Conservation (phyloP, 2,888 invertebrate genomes). For the Neelides folsomi region DNA sequence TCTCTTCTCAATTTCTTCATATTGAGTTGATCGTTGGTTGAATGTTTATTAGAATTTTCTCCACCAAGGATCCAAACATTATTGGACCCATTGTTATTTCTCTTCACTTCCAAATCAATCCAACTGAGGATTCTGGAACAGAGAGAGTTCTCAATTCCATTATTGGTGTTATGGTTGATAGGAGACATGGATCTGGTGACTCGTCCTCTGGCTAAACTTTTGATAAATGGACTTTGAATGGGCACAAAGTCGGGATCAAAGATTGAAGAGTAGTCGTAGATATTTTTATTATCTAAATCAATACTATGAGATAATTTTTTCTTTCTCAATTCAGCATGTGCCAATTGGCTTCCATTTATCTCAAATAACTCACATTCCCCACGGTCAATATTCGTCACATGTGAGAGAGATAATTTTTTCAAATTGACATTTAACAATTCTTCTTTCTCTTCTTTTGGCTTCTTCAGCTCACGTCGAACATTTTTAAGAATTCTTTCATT, state of each 20-base stretch:
- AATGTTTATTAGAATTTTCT: not conserved
- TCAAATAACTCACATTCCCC: too few relatives aligned
- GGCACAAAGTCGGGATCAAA: not conserved
- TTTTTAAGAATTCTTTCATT: not conserved
- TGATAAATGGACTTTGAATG: not conserved
- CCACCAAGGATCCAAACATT: constrained; percentile 5
- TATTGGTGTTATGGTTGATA: not conserved
- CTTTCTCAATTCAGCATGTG: too few relatives aligned
- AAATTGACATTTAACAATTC: too few relatives aligned
- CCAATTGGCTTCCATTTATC: too few relatives aligned
- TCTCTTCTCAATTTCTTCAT: not conserved
- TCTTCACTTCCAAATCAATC: constrained; percentile 28
- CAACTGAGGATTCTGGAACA: constrained; percentile 30
- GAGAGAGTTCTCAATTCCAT: constrained; percentile 13
- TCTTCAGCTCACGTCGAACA: too few relatives aligned
- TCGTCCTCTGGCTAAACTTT: not conserved
- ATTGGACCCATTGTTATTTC: constrained; percentile 12
- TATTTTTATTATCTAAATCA: too few relatives aligned
- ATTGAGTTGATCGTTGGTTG: not conserved
- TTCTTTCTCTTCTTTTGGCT: too few relatives aligned
- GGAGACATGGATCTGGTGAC: constrained; percentile 1
- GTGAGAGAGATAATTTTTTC: too few relatives aligned
- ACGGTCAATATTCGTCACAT: too few relatives aligned
- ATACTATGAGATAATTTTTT: too few relatives aligned
- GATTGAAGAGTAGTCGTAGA: not conserved